These are phyloP conservation scores for Octonoba sinensis DNA, from an alignment of 2,888 invertebrate genomes.

Conservation along the genomic window DNA sequence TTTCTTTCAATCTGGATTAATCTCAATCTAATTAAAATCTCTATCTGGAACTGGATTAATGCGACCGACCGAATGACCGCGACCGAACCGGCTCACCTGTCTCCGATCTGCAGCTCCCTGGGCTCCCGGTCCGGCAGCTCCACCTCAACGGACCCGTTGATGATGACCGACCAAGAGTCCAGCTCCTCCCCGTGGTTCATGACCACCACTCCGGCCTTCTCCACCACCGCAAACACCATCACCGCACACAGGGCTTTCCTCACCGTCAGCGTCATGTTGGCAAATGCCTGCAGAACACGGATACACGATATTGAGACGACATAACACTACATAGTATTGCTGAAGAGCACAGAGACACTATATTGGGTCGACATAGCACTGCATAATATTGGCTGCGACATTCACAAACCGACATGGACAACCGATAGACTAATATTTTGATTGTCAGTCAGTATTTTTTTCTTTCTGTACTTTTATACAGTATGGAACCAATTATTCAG, in stretches of 20 bases:
- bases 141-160: slow-evolving; percentile 97
- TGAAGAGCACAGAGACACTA: too few species aligned
- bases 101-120: slow-evolving; percentile 89
- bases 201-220: slow-evolving; percentile 95
- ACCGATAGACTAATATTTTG: too few species aligned
- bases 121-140: slow-evolving; percentile 82
- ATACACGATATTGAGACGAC: not conserved
- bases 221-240: slow-evolving; percentile 99
- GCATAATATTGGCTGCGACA: too few species aligned
- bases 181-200: slow-evolving; percentile 98
- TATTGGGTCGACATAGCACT: too few species aligned
- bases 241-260: slow-evolving; percentile 92
- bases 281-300: slow-evolving; percentile 86
- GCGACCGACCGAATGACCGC: too few species aligned
- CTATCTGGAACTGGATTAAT: too few species aligned
- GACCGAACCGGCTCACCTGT: slow-evolving; percentile 73
- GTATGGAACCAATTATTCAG: too few species aligned
- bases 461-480: too few species aligned
- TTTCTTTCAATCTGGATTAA: too few species aligned
- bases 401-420: too few species aligned
- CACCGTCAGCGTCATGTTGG: slow-evolving; percentile 96
- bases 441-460: too few species aligned
- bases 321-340: not conserved
- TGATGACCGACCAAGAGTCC: slow-evolving; percentile 98
- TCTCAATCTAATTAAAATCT: too few species aligned